Evolutionary conservation across 2,113 vertebrate genomes (phyloP).

Genomic region (Pao palembangensis): DNA sequence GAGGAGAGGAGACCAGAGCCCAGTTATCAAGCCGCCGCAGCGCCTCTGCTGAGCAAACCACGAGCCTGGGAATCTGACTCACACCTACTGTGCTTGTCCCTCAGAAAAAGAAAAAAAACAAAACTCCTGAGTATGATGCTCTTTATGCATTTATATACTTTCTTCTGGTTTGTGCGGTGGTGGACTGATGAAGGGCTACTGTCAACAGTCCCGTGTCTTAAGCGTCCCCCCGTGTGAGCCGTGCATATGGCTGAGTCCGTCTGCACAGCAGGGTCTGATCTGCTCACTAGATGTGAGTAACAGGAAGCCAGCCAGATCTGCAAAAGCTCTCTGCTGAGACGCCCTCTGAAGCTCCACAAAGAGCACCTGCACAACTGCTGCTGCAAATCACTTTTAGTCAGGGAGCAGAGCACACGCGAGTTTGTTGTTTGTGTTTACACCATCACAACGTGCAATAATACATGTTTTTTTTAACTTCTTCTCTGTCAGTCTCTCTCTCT

Average conservation of each 20-base stretch:
- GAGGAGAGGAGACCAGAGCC: constrained; percentile 15
- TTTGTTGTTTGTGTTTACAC: too few species aligned
- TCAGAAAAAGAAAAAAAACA: constrained; percentile 11
- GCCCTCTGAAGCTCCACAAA: background rate
- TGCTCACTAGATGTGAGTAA: constrained; percentile 36
- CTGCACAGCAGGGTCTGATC: constrained; percentile 49
- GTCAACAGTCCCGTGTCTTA: constrained; percentile 29
- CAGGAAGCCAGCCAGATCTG: constrained; percentile 18
- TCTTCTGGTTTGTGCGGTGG: background rate
- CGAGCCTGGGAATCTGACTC: constrained; percentile 63
- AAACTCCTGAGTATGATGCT: constrained; percentile 6
- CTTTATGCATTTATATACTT: background rate
- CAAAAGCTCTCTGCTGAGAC: constrained; percentile 7
- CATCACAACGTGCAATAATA: too few species aligned
- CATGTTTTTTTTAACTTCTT: too few species aligned
- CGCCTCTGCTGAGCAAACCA: constrained; percentile 53
- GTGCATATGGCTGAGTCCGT: constrained; percentile 42
- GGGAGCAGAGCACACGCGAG: background rate
- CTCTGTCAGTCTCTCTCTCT: too few species aligned
- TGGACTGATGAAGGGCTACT: background rate
- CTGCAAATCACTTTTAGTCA: too few species aligned
- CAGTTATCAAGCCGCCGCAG: constrained; percentile 74
- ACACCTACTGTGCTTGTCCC: constrained; percentile 24
- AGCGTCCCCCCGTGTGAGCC: constrained; percentile 43
- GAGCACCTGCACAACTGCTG: too few species aligned